phyloP scores from a whole-genome alignment of 2,797 vertebrate species.

The Pipistrellus pygmaeus region DNA sequence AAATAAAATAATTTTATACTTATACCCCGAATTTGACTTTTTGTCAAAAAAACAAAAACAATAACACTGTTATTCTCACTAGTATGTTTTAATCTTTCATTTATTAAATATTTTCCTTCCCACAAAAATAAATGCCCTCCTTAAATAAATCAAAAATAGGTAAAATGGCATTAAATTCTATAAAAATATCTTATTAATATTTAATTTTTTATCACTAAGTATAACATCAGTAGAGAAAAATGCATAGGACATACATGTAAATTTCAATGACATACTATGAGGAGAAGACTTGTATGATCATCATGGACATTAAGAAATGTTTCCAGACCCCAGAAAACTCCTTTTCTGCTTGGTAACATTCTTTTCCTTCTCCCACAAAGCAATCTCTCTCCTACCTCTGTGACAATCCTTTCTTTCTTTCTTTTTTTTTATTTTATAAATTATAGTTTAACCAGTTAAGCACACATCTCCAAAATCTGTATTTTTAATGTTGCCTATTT shows the following conservation, averaged over 20 bases:
- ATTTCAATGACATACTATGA: neutral
- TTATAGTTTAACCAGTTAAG: neutral
- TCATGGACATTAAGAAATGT: neutral
- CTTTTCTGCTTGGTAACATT: neutral
- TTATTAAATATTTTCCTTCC: neutral
- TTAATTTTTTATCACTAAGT: neutral
- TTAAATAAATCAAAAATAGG: slow-evolving; percentile 11
- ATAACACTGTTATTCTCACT: neutral
- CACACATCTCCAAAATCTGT: neutral
- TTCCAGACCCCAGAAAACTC: neutral
- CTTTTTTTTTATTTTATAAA: neutral
- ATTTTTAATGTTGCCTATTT: neutral
- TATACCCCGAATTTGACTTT: neutral
- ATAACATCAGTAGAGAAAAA: neutral
- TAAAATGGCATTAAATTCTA: neutral
- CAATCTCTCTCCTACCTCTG: neutral
- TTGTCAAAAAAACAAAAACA: neutral
- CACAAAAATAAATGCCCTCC: neutral
- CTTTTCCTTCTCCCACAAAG: neutral
- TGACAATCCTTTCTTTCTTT: neutral
- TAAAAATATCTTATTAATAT: neutral
- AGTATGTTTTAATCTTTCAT: slow-evolving; percentile 16
- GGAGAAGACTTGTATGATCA: neutral
- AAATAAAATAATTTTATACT: neutral
- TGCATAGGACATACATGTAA: neutral